These are phyloP conservation scores for Drosophila auraria DNA, from an alignment of 1,140 invertebrate genomes.

Conservation along the genomic window DNA sequence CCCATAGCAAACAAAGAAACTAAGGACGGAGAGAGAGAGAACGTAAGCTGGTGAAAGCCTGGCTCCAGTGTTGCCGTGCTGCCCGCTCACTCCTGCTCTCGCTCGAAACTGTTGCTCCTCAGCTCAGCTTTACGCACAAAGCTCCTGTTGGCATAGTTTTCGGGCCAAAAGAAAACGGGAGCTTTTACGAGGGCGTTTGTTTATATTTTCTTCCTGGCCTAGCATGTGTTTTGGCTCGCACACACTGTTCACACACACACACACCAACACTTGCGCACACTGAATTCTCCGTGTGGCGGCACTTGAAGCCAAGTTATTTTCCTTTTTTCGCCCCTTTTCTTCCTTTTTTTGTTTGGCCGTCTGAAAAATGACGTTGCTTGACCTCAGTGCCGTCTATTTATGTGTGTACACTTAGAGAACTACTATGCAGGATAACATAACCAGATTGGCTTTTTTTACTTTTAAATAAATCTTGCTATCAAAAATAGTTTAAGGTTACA, in stretches of 20 bases:
- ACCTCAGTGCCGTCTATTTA: constrained; percentile 57
- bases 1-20: neutral
- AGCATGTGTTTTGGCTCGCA: constrained; percentile 68
- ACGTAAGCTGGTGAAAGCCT: constrained; percentile 1
- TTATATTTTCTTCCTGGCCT: constrained; percentile 70
- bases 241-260: constrained; percentile 20
- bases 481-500: neutral
- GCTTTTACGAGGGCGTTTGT: constrained; percentile 80
- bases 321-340: constrained; percentile 17
- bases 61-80: constrained; percentile 69
- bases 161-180: constrained; percentile 31
- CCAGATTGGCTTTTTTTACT: neutral
- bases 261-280: constrained; percentile 13
- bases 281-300: constrained; percentile 41
- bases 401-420: neutral
- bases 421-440: neutral
- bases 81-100: constrained; percentile 6
- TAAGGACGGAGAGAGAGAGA: constrained; percentile 17
- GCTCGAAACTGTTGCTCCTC: constrained; percentile 72
- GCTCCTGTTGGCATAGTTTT: constrained; percentile 75
- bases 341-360: constrained; percentile 65
- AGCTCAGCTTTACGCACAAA: constrained; percentile 71
- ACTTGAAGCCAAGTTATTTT: constrained; percentile 57
- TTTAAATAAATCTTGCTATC: neutral
- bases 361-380: constrained; percentile 79